Base-by-base conservation (phyloP, 2,888 invertebrate species). In the Noctua pronuba region DNA sequence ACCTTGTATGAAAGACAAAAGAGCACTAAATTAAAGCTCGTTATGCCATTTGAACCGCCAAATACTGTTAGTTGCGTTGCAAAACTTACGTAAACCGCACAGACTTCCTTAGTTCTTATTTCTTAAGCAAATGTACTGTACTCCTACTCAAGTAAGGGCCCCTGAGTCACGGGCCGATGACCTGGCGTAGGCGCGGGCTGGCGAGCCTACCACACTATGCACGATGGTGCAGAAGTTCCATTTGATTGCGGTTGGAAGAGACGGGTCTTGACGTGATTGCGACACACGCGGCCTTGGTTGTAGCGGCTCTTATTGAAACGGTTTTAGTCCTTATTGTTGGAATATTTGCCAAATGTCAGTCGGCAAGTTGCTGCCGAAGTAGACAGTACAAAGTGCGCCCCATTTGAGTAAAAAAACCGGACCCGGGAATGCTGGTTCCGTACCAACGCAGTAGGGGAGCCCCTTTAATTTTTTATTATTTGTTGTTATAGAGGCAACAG, bases 141-240 rank as follows among this genome's bases (percentile, higher is more conserved):
- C 83, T 83, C 86, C 79, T 74, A 86, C 86, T 62, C 79, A 28
- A 83, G 76, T 77, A 81, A 86, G 84, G 84, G 86, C 80, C 79
- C 44, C 70, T 85, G 90, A 88, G 35, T 87, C 87, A 87, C 35
- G 31, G 81, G 83, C 24, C 87, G 77, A 76, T 75, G 87, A 88
- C 84, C 86, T 83, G 64, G 84, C 83, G 88, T 80, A 78, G 82
- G 86, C 83, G 89, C 82, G 64, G 52, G 79, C 84, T 79, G 74
- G 67, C 72, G 64, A 87, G 87, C 84, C 84, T 87, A 79, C 66
- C 7, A 11, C 75, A 71, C n/a, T 8, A 2, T 1, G 31, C n/a
- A 46, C 13, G 1, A 1, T 6, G 3, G 7, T 0, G 11, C 79
- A 84, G 80, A 87, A 86, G 85, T 44, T 35, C 67, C 18, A 73